phyloP scores from a whole-genome alignment of 2,113 vertebrate species.

The Zingel zingel region DNA sequence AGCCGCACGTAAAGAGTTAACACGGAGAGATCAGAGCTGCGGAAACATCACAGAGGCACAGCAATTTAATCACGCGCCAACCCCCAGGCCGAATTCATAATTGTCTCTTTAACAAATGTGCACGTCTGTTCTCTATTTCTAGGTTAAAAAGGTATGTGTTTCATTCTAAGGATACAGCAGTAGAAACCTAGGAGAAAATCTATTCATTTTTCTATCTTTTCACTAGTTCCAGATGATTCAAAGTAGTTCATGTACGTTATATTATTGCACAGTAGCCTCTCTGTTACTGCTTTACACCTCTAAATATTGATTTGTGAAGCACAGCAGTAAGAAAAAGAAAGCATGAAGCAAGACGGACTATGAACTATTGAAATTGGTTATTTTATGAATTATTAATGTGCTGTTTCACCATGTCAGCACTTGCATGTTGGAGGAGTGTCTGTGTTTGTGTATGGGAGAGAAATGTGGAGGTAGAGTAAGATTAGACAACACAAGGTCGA shows the following conservation, averaged over 20 bases:
- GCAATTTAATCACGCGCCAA: constrained; percentile 62
- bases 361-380: constrained; percentile 38
- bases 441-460: constrained; percentile 33
- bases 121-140: constrained; percentile 58
- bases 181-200: background rate
- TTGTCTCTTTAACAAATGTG: constrained; percentile 64
- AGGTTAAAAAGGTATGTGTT: constrained; percentile 51
- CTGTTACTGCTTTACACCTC: constrained; percentile 26
- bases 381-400: constrained; percentile 62
- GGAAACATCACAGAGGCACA: constrained; percentile 69
- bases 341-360: background rate
- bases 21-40: constrained; percentile 68
- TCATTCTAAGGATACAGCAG: constrained; percentile 6
- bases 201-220: background rate
- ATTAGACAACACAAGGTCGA: constrained; percentile 18
- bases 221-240: background rate
- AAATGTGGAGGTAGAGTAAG: background rate
- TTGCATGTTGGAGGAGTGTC: constrained; percentile 23
- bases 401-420: constrained; percentile 51
- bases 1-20: constrained; percentile 60
- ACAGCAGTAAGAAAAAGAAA: constrained; percentile 25
- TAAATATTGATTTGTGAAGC: constrained; percentile 38
- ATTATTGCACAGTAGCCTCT: constrained; percentile 5
- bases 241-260: background rate
- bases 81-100: constrained; percentile 67